Percentiles rank a stretch among this genome's conserved stretches.
These are phyloP conservation scores for Parapsyche elsis DNA, from an alignment of 1,140 invertebrate genomes.

Conservation along the genomic window DNA sequence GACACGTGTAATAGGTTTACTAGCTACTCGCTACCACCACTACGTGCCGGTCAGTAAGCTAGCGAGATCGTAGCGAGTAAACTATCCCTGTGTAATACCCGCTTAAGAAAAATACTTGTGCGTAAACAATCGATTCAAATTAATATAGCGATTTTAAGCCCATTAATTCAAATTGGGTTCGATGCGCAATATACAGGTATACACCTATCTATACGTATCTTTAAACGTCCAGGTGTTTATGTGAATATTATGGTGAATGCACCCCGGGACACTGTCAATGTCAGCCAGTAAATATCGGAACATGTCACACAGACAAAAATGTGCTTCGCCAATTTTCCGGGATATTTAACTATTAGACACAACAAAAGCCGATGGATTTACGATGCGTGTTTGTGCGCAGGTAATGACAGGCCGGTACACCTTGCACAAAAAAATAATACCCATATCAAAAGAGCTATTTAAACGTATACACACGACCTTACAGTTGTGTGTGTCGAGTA, in stretches of 20 bases:
- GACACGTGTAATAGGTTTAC: no score
- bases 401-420: slow-evolving; percentile 38
- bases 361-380: slow-evolving; percentile 52
- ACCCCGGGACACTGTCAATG: not conserved
- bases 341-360: slow-evolving; percentile 53
- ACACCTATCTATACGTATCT: not conserved
- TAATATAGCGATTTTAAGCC: no score
- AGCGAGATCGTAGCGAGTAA: no score
- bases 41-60: no score
- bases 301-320: slow-evolving; percentile 37
- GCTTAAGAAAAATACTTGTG: no score
- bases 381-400: slow-evolving; percentile 43
- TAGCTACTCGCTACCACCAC: no score
- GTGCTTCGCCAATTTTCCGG: slow-evolving; percentile 54
- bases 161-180: no score
- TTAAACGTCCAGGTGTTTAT: slow-evolving; percentile 17
- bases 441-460: not conserved
- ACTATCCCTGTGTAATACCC: no score
- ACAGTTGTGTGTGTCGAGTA: no score
- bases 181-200: no score
- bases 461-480: no score
- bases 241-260: not conserved
- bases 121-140: no score
- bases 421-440: not conserved
- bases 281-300: slow-evolving; percentile 20